Evolutionary conservation across 2,888 invertebrate genomes (phyloP).

Genomic region (Microplitis deprimator): DNA sequence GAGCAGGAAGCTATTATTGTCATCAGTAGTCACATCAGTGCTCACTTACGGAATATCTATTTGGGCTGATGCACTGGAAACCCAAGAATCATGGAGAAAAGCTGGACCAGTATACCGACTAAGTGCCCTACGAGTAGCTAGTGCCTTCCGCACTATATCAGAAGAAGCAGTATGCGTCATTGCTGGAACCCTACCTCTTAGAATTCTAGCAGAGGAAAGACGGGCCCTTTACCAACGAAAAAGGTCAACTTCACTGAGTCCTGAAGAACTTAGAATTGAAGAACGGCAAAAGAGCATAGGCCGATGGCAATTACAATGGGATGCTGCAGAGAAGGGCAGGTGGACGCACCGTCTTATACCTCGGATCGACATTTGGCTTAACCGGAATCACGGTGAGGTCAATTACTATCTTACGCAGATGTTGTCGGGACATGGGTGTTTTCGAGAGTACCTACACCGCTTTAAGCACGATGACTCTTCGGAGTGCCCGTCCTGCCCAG

Average conservation of each 20-base stretch:
- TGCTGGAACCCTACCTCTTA: not conserved
- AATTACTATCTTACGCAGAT: not conserved
- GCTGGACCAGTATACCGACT: conserved; percentile 19
- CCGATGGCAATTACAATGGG: not conserved
- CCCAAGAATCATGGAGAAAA: conserved; percentile 4
- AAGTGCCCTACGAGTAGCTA: conserved; percentile 37
- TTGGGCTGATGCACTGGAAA: conserved; percentile 35
- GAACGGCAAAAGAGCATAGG: not conserved
- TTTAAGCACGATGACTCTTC: no score
- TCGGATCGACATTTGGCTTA: not conserved
- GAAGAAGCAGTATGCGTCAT: no score
- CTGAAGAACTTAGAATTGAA: not conserved
- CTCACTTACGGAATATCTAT: conserved; percentile 33
- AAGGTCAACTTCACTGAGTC: not conserved
- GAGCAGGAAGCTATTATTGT: conserved; percentile 37
- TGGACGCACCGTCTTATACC: not conserved
- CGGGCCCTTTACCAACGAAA: not conserved
- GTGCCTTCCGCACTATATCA: conserved; percentile 6
- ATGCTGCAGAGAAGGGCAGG: not conserved
- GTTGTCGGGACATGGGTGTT: conserved; percentile 11
- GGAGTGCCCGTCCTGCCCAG: no score
- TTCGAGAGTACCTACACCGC: not conserved
- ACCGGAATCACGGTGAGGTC: not conserved
- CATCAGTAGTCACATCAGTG: conserved; percentile 42
- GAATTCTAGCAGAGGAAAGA: not conserved